phyloP scores from a whole-genome alignment of 2,888 invertebrate species.

The Lacanobia oleracea region DNA sequence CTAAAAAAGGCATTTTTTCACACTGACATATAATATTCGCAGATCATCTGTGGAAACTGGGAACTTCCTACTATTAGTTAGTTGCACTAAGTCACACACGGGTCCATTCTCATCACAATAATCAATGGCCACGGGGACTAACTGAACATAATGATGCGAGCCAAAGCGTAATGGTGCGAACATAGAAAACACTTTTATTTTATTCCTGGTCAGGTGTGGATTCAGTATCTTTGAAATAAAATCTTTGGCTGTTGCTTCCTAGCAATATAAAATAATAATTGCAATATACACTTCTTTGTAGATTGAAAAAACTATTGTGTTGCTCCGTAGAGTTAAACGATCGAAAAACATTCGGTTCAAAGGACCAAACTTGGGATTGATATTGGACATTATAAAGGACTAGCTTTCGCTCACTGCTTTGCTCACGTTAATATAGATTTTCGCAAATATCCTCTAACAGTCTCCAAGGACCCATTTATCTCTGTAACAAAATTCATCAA shows the following conservation, averaged over 20 bases:
- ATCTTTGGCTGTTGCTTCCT: not conserved
- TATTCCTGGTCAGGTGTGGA: slow-evolving; percentile 72
- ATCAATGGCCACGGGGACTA: slow-evolving; percentile 81
- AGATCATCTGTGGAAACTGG: slow-evolving; percentile 75
- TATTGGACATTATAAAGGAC: too few relatives aligned
- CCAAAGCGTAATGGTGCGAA: slow-evolving; percentile 84
- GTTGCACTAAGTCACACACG: slow-evolving; percentile 62
- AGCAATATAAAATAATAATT: too few relatives aligned
- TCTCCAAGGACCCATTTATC: too few relatives aligned
- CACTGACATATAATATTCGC: slow-evolving; percentile 35
- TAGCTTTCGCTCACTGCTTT: too few relatives aligned
- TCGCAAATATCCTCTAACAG: too few relatives aligned
- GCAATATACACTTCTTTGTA: too few relatives aligned
- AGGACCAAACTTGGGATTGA: not conserved
- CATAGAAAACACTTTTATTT: slow-evolving; percentile 82
- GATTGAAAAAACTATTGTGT: too few relatives aligned
- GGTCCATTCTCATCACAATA: slow-evolving; percentile 83
- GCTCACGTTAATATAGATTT: too few relatives aligned
- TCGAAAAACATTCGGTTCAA: not conserved
- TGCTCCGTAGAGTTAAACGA: too few relatives aligned
- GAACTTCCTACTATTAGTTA: slow-evolving; percentile 66
- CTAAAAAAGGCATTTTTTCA: slow-evolving; percentile 16
- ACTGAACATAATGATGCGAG: slow-evolving; percentile 83
- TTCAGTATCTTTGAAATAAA: slow-evolving; percentile 43
- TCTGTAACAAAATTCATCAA: too few relatives aligned